Conservation (phyloP, 2,888 invertebrate species). For the Cotesia congregata region DNA sequence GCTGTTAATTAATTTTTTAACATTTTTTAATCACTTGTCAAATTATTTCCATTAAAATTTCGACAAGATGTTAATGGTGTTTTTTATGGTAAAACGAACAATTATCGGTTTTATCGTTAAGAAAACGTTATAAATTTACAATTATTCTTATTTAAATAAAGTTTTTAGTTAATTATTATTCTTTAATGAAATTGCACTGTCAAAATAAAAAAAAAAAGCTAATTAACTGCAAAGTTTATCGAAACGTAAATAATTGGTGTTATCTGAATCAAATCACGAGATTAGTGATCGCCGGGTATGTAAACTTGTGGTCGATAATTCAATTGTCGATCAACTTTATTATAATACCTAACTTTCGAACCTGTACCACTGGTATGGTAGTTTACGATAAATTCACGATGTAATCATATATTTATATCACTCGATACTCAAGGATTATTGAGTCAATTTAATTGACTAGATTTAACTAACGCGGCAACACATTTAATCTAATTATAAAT, state of each 20-base stretch:
- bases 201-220: not conserved
- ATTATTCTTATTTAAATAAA: not conserved
- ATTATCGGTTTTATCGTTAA: too few relatives aligned
- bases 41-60: not conserved
- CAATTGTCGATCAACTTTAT: conserved; percentile 26
- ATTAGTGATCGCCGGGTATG: conserved; percentile 28
- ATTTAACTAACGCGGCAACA: not conserved
- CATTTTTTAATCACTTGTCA: not conserved
- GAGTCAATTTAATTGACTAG: not conserved
- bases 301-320: conserved; percentile 33
- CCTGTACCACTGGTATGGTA: conserved; percentile 23
- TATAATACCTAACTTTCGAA: conserved; percentile 21
- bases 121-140: too few relatives aligned
- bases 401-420: not conserved
- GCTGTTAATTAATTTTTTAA: conserved; percentile 2
- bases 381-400: conserved; percentile 19
- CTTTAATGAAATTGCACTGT: not conserved
- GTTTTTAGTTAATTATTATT: not conserved
- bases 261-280: conserved; percentile 19
- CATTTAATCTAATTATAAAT: not conserved
- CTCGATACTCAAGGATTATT: not conserved
- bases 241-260: conserved; percentile 10
- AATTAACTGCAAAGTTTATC: conserved; percentile 10
- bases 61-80: too few relatives aligned
- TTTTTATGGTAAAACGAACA: too few relatives aligned